These are phyloP conservation scores for Tridacna gigas DNA, from an alignment of 2,888 invertebrate genomes.

Conservation along the genomic window DNA sequence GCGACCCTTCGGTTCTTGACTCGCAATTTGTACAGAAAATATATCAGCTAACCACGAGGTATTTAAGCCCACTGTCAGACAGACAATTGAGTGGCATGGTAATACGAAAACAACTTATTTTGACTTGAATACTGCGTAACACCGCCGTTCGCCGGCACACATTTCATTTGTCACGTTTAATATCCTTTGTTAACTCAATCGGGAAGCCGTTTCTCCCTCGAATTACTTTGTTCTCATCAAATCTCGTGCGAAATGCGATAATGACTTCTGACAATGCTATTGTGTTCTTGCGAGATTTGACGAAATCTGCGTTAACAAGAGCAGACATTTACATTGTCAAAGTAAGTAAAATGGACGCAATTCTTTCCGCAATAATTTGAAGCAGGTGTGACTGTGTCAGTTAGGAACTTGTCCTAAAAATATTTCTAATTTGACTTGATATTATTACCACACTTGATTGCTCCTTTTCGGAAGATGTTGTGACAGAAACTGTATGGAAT, in stretches of 20 bases:
- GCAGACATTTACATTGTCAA: slow-evolving; percentile 59
- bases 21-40: too few species aligned
- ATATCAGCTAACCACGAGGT: neutral
- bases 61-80: slow-evolving; percentile 13
- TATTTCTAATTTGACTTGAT: slow-evolving; percentile 46
- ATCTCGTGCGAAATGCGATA: slow-evolving; percentile 45
- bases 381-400: slow-evolving; percentile 62
- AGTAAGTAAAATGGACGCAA: slow-evolving; percentile 31
- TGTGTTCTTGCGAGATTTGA: slow-evolving; percentile 57
- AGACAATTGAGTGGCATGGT: neutral
- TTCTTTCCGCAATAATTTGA: slow-evolving; percentile 55
- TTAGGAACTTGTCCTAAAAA: slow-evolving; percentile 33
- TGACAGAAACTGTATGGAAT: slow-evolving; percentile 9
- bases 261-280: slow-evolving; percentile 48
- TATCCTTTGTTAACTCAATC: slow-evolving; percentile 52
- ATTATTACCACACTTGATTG: slow-evolving; percentile 35
- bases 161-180: slow-evolving; percentile 39
- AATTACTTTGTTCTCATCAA: slow-evolving; percentile 47
- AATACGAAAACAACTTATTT: slow-evolving; percentile 9
- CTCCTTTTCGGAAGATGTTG: neutral
- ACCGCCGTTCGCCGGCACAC: slow-evolving; percentile 7
- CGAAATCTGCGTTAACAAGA: slow-evolving; percentile 41
- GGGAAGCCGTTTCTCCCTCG: slow-evolving; percentile 21
- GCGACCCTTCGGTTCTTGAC: too few species aligned
- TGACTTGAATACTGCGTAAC: slow-evolving; percentile 22